Evolutionary conservation across 2,797 vertebrate species (phyloP), one percentile per base, ranked within the genome.

Genomic region (Coregonus ussuriensis): DNA sequence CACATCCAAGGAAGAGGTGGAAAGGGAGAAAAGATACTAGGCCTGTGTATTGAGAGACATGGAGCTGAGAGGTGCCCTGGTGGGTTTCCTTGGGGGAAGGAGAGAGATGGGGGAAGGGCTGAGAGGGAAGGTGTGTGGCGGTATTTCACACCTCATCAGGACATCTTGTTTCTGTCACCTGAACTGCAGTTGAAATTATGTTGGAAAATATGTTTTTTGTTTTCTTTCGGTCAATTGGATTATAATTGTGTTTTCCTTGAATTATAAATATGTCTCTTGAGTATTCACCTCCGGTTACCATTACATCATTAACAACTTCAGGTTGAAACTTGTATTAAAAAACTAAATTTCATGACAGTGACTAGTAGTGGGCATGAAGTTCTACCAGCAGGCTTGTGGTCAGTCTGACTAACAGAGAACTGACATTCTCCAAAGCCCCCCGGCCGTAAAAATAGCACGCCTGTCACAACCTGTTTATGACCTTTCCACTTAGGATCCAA

Each of bases 361-460:
- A 59, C 35, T 72, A 41, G 11, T 6, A 41, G 18, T 51, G 47
- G 41, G 41, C 41, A 3, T 47, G 41, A 13, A 47, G 41, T 47
- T 47, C 41, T 47, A 13, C 21, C 66, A 35, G 37, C 70, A 56
- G 9, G 9, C 41, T 47, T 47, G 9, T 47, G 41, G 9, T 47
- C 41, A 13, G 41, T 47, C 3, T 9, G 9, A 47, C 41, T 47
- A 81, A 70, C 59, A 78, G 52, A 52, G 77, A 29, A 66, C 79
- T 66, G 75, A 81, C 75, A 70, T 76, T 87, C 81, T 81, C 74
- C 75, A 85, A 79, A 76, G 33, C 78, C 76, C 79, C 77, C 79
- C 75, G 82, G 81, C 81, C 75, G 82, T 91, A 88, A 89, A 92
- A 91, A 88, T 77, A 91, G 77, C 78, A 2, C 76, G 81, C 87